A percentile compares a stretch with the other conserved stretches of the same genome.
phyloP scores from a whole-genome alignment of 2,888 invertebrate species.

The Anoncus sp. region DNA sequence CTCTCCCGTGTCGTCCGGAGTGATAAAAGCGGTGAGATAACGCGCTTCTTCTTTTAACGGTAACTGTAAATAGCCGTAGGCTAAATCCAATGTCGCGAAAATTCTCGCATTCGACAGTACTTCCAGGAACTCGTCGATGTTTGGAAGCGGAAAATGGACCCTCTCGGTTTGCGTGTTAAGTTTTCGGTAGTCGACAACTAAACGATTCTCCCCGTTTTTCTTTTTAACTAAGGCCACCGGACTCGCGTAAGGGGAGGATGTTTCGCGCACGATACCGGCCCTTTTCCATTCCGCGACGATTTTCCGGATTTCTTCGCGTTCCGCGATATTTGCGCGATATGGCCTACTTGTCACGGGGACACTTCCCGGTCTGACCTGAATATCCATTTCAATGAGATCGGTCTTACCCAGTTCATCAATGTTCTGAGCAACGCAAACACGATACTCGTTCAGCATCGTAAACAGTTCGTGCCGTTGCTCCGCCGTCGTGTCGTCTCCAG shows the following conservation, averaged over 20 bases:
- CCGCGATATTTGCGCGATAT: slow-evolving; percentile 33
- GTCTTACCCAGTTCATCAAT: slow-evolving; percentile 56
- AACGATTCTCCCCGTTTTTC: slow-evolving; percentile 60
- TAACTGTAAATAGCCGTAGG: slow-evolving; percentile 62
- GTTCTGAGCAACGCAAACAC: slow-evolving; percentile 49
- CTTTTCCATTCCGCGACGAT: slow-evolving; percentile 64
- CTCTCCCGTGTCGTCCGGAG: no score
- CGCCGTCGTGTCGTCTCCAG: slow-evolving; percentile 17
- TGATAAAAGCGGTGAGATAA: no score
- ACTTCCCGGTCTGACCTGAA: slow-evolving; percentile 48
- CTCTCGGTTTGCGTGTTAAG: slow-evolving; percentile 58
- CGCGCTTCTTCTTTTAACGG: slow-evolving; percentile 58
- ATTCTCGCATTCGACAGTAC: slow-evolving; percentile 34
- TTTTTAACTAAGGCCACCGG: slow-evolving; percentile 62
- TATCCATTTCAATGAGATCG: slow-evolving; percentile 60
- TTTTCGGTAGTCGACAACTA: slow-evolving; percentile 64
- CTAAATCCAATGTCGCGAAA: slow-evolving; percentile 51
- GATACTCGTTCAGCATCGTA: slow-evolving; percentile 40
- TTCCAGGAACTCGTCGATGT: slow-evolving; percentile 61
- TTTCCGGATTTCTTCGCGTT: slow-evolving; percentile 47
- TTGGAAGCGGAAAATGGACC: slow-evolving; percentile 54
- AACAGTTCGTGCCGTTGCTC: slow-evolving; percentile 27
- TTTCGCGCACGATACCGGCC: slow-evolving; percentile 62
- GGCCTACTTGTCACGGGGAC: slow-evolving; percentile 47
- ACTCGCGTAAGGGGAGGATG: slow-evolving; percentile 63